A percentile compares a stretch with the other conserved stretches of the same genome.
These are phyloP conservation scores for Hypomecis punctinalis DNA, from an alignment of 2,888 invertebrate genomes.

Conservation along the genomic window DNA sequence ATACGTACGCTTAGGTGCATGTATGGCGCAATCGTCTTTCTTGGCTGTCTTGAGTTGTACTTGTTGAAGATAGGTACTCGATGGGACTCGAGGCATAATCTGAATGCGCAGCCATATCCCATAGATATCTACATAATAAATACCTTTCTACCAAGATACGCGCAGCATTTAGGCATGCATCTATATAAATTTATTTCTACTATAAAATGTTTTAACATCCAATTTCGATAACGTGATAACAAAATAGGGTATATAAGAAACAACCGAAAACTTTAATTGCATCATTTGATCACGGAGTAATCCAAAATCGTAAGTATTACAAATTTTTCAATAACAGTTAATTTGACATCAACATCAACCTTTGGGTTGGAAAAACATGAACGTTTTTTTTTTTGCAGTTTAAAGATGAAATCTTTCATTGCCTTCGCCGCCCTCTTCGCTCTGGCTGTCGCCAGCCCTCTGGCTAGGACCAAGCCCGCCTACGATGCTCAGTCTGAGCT, in stretches of 20 bases:
- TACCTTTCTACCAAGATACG: slow-evolving; percentile 21
- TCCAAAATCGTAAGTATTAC: slow-evolving; percentile 33
- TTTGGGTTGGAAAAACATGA: neutral
- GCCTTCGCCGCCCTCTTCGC: slow-evolving; percentile 61
- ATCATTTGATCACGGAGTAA: slow-evolving; percentile 38
- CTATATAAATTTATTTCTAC: slow-evolving; percentile 41
- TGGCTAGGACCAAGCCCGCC: slow-evolving; percentile 43
- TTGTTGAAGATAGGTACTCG: no score
- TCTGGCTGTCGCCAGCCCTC: slow-evolving; percentile 54
- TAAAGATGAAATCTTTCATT: slow-evolving; percentile 67
- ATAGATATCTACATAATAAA: neutral
- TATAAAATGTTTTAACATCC: slow-evolving; percentile 40
- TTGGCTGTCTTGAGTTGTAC: no score
- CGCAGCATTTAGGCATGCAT: slow-evolving; percentile 1
- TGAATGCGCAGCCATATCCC: neutral
- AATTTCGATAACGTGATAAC: slow-evolving; percentile 22
- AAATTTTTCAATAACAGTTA: neutral
- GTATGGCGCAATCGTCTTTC: no score
- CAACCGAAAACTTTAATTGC: slow-evolving; percentile 1
- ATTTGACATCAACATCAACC: no score
- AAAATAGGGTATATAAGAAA: slow-evolving; percentile 35
- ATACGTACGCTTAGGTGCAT: no score
- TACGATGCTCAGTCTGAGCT: slow-evolving; percentile 43
- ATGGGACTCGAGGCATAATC: neutral
- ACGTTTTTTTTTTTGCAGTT: slow-evolving; percentile 45